Evolutionary conservation across 92 coral and sea anemone species (phyloP).

Genomic region (Bergia puertoricense): DNA sequence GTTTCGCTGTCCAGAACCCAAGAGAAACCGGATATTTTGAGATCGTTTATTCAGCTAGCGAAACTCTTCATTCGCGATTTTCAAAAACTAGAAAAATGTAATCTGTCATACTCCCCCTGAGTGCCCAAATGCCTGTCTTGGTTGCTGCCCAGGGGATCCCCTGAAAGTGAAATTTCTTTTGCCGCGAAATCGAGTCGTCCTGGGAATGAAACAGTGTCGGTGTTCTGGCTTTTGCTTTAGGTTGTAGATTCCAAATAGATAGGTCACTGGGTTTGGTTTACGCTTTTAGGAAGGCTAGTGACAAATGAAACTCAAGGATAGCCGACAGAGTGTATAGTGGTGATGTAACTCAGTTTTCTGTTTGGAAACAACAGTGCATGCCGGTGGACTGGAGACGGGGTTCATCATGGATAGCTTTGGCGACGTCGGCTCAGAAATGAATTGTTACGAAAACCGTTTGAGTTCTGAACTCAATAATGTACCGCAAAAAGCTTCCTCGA

Average conservation of each 20-base stretch:
- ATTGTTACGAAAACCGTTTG: constrained; percentile 39
- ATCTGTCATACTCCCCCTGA: no score
- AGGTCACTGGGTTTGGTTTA: no score
- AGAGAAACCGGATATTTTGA: no score
- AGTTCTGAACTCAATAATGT: not conserved
- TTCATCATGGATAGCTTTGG: constrained; percentile 17
- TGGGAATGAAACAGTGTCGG: not conserved
- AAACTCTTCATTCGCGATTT: no score
- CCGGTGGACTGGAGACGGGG: not conserved
- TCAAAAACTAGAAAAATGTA: no score
- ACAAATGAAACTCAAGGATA: not conserved
- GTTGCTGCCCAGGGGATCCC: not conserved
- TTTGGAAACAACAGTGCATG: not conserved
- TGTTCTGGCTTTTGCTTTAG: not conserved
- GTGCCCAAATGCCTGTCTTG: no score
- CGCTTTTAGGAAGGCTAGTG: not conserved
- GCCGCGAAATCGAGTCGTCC: not conserved
- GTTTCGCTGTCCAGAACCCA: no score
- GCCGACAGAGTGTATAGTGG: not conserved
- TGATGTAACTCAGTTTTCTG: not conserved
- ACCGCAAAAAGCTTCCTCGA: not conserved
- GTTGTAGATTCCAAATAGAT: not conserved
- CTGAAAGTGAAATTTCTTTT: not conserved
- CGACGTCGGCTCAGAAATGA: constrained; percentile 13
- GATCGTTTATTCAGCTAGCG: no score